Percentiles rank a stretch among this genome's conserved stretches.
phyloP scores from a whole-genome alignment of 2,888 invertebrate species.

The Iselma pallidipennis region DNA sequence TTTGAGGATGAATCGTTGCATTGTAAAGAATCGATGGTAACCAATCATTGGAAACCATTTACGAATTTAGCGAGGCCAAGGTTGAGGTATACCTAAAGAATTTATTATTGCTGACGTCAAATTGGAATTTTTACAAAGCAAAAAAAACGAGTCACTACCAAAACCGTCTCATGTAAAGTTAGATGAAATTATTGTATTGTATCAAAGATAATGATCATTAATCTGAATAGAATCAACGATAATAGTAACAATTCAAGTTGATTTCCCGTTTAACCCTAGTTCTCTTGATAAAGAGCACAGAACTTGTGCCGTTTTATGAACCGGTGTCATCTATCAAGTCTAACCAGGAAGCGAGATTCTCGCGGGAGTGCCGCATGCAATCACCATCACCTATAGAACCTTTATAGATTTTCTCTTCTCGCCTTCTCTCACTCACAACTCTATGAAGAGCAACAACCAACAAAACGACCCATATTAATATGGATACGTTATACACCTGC shows the following conservation, averaged over 20 bases:
- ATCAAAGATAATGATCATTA: too few relatives aligned
- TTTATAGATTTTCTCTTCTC: background rate
- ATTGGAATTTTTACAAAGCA: too few relatives aligned
- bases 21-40: too few relatives aligned
- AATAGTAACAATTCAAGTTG: slow-evolving; percentile 17
- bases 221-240: slow-evolving; percentile 19
- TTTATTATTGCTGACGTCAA: background rate
- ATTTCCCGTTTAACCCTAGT: slow-evolving; percentile 8
- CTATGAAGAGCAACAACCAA: background rate
- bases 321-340: slow-evolving; percentile 27
- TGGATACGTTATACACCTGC: too few relatives aligned
- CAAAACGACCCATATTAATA: too few relatives aligned
- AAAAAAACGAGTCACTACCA: too few relatives aligned
- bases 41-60: too few relatives aligned
- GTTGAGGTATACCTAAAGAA: background rate
- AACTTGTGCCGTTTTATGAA: slow-evolving; percentile 16
- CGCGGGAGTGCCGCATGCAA: slow-evolving; percentile 4
- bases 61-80: too few relatives aligned
- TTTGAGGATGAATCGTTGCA: background rate
- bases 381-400: background rate
- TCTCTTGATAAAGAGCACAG: slow-evolving; percentile 3
- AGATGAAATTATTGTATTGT: background rate
- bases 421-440: background rate
- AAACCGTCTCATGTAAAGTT: background rate
- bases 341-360: slow-evolving; percentile 20